A percentile compares a stretch with the other conserved stretches of the same genome.
phyloP scores from a whole-genome alignment of 2,797 vertebrate species.

The Eulemur mongoz region DNA sequence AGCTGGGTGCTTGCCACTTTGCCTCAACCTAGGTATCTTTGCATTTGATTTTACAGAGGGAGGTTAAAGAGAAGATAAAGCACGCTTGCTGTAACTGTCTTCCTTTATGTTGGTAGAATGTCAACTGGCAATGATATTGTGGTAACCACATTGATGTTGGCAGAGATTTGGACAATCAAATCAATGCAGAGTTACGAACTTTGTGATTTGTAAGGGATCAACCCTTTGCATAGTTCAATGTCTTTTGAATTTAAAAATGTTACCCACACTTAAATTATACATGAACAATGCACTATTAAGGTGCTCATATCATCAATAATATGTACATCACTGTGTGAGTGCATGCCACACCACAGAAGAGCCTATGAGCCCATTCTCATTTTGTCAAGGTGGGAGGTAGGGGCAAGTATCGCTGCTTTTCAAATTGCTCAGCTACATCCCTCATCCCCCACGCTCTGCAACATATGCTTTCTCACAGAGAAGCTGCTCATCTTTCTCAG shows the following conservation, averaged over 20 bases:
- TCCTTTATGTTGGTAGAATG: background rate
- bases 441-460: background rate
- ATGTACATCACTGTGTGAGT: background rate
- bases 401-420: background rate
- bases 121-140: background rate
- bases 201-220: background rate
- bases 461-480: background rate
- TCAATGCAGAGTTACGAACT: background rate
- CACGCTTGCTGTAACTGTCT: background rate
- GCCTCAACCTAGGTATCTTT: background rate
- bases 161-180: background rate
- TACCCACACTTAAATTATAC: background rate
- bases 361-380: background rate
- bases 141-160: background rate
- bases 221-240: background rate
- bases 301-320: background rate
- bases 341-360: background rate
- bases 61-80: background rate
- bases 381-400: background rate
- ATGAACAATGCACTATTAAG: background rate
- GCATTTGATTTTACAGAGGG: background rate
- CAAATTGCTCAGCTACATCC: accelerated
- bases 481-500: background rate
- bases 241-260: background rate
- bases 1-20: accelerated